Conservation (phyloP, 2,888 invertebrate genomes). For the Nymphalis polychloros region DNA sequence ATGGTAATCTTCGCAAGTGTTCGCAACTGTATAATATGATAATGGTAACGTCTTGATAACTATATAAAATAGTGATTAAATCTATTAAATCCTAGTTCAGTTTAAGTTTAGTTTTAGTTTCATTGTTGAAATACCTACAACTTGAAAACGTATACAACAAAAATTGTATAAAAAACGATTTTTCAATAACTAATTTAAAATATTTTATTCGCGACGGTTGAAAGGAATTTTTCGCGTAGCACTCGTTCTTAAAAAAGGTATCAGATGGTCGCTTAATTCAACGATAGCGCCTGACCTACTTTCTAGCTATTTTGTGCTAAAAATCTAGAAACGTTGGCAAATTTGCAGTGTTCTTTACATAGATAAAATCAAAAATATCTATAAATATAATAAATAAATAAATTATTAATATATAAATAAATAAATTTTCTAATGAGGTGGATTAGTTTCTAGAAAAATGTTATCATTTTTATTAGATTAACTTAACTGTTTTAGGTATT, state of each 20-base stretch:
- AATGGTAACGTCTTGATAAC: not conserved
- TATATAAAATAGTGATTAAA: too few species aligned
- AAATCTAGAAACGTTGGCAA: constrained; percentile 23
- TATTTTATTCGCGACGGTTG: not conserved
- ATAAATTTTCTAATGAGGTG: too few species aligned
- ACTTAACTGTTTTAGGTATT: too few species aligned
- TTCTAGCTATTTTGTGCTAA: constrained; percentile 25
- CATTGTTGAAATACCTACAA: too few species aligned
- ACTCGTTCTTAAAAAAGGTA: constrained; percentile 29
- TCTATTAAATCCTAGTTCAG: too few species aligned
- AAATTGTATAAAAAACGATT: not conserved
- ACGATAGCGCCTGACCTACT: constrained; percentile 27
- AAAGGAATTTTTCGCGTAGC: constrained; percentile 1
- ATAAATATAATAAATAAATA: not conserved
- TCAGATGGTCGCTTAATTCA: constrained; percentile 28
- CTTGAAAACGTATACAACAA: not conserved
- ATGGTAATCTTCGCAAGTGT: constrained; percentile 3
- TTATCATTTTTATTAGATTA: too few species aligned
- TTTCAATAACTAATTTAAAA: not conserved
- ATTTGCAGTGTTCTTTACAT: constrained; percentile 18
- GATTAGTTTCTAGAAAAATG: too few species aligned
- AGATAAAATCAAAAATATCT: constrained; percentile 7
- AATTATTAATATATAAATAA: too few species aligned
- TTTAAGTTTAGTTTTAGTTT: too few species aligned
- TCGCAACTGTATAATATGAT: not conserved